A percentile compares a stretch with the other conserved stretches of the same genome.
Conservation (phyloP, 2,797 vertebrate species). For the Agapornis canus region DNA sequence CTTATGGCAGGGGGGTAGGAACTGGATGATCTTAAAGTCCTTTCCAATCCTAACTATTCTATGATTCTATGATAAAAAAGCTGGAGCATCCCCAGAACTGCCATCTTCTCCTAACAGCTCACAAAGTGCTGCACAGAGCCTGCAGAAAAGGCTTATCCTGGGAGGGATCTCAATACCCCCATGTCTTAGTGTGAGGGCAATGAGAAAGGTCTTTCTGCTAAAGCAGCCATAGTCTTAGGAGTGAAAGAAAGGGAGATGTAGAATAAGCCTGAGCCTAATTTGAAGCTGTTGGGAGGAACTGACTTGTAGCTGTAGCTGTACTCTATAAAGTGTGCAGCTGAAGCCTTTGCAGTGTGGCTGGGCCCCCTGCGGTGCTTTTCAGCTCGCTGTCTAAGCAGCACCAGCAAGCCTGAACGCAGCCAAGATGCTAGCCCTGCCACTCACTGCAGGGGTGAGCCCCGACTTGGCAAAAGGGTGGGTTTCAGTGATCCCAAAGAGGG, state of each 20-base stretch:
- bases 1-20: no score
- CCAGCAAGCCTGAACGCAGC: fast-evolving
- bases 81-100: neutral
- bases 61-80: no score
- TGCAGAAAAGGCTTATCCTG: fast-evolving
- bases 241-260: neutral
- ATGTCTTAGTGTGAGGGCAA: neutral
- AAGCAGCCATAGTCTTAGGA: neutral
- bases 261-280: neutral
- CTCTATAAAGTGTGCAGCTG: neutral
- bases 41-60: no score
- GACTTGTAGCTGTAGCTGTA: neutral
- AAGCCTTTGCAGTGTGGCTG: neutral
- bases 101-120: neutral
- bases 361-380: constrained; percentile 5
- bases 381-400: neutral
- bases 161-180: neutral
- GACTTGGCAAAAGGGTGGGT: neutral
- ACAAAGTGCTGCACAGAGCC: neutral
- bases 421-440: neutral
- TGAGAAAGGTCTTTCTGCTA: neutral
- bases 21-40: no score
- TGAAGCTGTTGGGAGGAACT: constrained; percentile 11
- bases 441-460: neutral
- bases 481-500: neutral